Base-by-base conservation (phyloP, 2,888 invertebrate species). In the Penaeus monodon region DNA sequence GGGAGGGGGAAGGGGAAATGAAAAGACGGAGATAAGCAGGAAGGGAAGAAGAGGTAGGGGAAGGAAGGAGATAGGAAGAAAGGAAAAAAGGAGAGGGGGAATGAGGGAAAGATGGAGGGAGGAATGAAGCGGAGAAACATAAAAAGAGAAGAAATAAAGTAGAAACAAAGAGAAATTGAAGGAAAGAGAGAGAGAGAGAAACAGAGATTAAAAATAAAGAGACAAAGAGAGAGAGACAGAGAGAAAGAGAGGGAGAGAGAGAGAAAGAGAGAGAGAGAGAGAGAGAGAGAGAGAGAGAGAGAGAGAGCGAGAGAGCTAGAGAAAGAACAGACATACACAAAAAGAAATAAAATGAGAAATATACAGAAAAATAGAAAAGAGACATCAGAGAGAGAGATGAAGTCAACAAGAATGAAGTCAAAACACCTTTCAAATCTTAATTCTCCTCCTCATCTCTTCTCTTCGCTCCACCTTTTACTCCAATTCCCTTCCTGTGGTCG, bases 341-440 rank as follows among this genome's bases (percentile, higher is more conserved):
- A 33, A 73, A 20, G 22, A 33, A 73, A 33, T 10, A 33, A 70
- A 44, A 74, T 4, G 2, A 3, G 6, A 24, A 14, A 44, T 22
- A 44, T 38, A 44, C 1, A 33, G 1, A 24, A 27, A 22, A 74
- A 44, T 38, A 44, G 17, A 44, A 74, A 44, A 74, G 38, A 74
- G 74, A 74, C 44, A 76, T 38, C 44, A 49, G 77, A 77, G 49
- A n/a, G 77, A 77, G 77, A 44, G 38, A 44, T 8, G 38, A 44
- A 44, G 38, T 44, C 38, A 44, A 44, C 38, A 44, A 8, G 8
- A 44, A 44, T 2, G 38, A 44, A 44, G 38, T 8, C 38, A 44
- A 2, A 44, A 44, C 38, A 44, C 38, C 38, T 44, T 44, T 44
- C 7, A 44, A 8, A 44, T 44, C 38, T 44, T 8, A 8, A 0